A percentile compares a stretch with the other conserved stretches of the same genome.
Evolutionary conservation across 2,888 invertebrate genomes (phyloP).

Genomic region (Microchrysa polita): DNA sequence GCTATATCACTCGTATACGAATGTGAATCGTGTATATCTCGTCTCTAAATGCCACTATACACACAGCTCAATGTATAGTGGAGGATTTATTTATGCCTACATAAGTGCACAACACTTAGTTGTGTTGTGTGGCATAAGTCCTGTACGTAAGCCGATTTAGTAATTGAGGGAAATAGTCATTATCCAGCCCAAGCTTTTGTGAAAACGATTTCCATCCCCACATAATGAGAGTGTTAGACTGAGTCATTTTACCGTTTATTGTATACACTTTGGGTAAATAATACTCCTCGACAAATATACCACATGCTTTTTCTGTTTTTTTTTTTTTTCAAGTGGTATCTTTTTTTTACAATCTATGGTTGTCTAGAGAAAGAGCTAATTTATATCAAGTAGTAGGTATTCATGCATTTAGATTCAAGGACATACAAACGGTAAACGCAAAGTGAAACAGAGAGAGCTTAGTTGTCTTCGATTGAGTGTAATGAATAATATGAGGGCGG

Average conservation of each 20-base stretch:
- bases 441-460: too few species aligned
- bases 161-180: slow-evolving; percentile 27
- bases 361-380: too few species aligned
- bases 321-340: background rate
- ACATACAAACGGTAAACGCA: too few species aligned
- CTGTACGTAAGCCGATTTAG: slow-evolving; percentile 22
- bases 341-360: background rate
- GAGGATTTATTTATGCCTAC: too few species aligned
- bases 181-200: slow-evolving; percentile 26
- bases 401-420: too few species aligned
- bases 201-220: slow-evolving; percentile 32
- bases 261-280: background rate
- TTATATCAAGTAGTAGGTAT: too few species aligned
- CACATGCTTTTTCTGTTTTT: background rate
- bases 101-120: background rate
- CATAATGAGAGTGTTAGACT: slow-evolving; percentile 25
- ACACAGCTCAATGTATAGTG: too few species aligned
- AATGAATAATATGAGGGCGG: too few species aligned
- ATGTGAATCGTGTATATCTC: too few species aligned
- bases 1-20: too few species aligned
- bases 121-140: background rate
- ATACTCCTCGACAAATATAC: background rate
- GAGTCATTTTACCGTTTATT: background rate
- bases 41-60: too few species aligned
- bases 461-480: too few species aligned